Evolutionary conservation across 2,113 vertebrate genomes (phyloP).

Genomic region (Ameiurus melas): DNA sequence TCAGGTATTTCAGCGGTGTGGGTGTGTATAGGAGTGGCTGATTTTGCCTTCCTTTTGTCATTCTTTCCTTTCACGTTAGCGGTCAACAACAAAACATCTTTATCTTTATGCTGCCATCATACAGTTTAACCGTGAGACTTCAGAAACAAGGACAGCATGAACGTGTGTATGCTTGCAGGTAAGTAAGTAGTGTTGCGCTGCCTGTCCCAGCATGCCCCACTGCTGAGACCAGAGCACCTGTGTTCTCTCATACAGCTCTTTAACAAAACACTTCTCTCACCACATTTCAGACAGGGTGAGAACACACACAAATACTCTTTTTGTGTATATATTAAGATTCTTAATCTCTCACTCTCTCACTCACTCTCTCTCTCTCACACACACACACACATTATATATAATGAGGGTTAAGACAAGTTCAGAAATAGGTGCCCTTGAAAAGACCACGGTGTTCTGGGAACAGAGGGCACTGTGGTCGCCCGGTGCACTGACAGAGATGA

Average conservation of each 20-base stretch:
- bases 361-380: conserved; percentile 20
- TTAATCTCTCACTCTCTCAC: neutral
- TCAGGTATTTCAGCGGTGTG: conserved; percentile 6
- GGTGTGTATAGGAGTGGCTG: conserved; percentile 29
- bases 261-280: neutral
- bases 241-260: neutral
- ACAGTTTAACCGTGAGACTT: conserved; percentile 7
- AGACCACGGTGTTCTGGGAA: conserved; percentile 36
- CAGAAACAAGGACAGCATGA: conserved; percentile 8
- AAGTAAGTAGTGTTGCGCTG: conserved; percentile 38
- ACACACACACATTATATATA: conserved; percentile 23
- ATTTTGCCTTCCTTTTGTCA: neutral
- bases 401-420: conserved; percentile 31
- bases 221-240: conserved; percentile 34
- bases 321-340: neutral
- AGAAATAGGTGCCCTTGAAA: conserved; percentile 38
- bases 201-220: conserved; percentile 60
- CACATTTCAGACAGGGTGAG: neutral
- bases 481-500: conserved; percentile 26
- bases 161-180: conserved; percentile 40
- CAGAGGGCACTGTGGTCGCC: conserved; percentile 29
- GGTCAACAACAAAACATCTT: conserved; percentile 18
- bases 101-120: neutral
- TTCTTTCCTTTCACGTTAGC: neutral
- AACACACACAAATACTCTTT: neutral